Conservation (phyloP, 2,113 vertebrate species). For the Microcebus lehilahytsara region DNA sequence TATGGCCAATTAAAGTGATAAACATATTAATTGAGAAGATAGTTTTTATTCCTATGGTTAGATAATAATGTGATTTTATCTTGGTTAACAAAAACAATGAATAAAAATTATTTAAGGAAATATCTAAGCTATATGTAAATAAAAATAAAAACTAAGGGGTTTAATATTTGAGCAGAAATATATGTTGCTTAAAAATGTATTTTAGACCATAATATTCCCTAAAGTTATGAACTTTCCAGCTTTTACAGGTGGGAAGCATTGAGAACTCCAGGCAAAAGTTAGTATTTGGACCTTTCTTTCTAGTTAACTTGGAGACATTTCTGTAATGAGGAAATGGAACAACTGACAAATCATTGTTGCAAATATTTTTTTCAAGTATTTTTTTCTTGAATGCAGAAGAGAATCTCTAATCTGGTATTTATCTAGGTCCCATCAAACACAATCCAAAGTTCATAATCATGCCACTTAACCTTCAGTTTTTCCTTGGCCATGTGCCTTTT, state of each 20-base stretch:
- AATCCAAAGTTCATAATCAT: neutral
- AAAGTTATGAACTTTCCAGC: neutral
- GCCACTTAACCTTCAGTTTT: neutral
- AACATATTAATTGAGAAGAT: neutral
- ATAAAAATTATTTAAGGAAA: neutral
- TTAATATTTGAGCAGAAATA: slow-evolving; percentile 5
- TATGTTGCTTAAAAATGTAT: neutral
- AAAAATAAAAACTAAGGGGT: slow-evolving; percentile 42
- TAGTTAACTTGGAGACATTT: neutral
- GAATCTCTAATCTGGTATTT: neutral
- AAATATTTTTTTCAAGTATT: neutral
- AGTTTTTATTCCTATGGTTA: slow-evolving; percentile 7
- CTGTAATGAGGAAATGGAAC: neutral
- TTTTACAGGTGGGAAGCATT: neutral
- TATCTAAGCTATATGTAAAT: neutral
- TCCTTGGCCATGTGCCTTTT: neutral
- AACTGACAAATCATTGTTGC: neutral
- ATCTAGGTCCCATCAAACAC: neutral
- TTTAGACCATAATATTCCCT: neutral
- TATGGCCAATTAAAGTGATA: neutral
- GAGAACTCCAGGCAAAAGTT: neutral
- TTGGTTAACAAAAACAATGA: slow-evolving; percentile 13
- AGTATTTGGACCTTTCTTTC: neutral
- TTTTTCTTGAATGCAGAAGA: neutral
- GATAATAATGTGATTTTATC: neutral